A percentile compares a stretch with the other conserved stretches of the same genome.
Conservation (phyloP, 2,888 invertebrate genomes). For the Drosophila differens region DNA sequence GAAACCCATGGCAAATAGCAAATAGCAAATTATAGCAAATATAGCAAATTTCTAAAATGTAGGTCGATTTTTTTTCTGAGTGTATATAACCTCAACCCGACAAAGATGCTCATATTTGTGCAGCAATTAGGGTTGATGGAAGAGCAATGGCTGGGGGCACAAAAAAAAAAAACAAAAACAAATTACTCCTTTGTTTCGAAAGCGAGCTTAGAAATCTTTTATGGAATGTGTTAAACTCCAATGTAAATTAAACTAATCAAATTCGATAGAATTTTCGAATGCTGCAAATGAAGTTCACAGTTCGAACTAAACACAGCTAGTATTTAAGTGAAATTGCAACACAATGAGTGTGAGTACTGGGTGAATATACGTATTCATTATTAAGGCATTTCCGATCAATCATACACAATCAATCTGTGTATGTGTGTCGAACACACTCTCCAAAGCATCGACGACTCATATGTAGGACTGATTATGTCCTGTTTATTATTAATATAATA, state of each 20-base stretch:
- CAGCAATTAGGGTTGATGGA: background rate
- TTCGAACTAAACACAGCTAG: background rate
- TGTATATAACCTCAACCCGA: background rate
- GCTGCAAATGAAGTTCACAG: background rate
- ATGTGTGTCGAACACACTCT: background rate
- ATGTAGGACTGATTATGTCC: too few relatives aligned
- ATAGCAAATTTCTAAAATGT: background rate
- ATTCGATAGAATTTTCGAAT: background rate
- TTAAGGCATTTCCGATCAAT: slow-evolving; percentile 48
- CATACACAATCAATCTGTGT: background rate
- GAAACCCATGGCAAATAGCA: too few relatives aligned
- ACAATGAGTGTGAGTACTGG: slow-evolving; percentile 1
- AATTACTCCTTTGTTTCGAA: too few relatives aligned
- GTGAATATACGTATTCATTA: slow-evolving; percentile 48
- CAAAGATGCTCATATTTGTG: too few relatives aligned
- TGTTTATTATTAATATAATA: too few relatives aligned
- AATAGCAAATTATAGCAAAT: too few relatives aligned
- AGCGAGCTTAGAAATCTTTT: background rate
- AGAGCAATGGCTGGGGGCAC: background rate
- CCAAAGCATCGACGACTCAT: background rate
- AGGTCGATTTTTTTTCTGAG: background rate
- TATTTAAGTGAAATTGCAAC: background rate
- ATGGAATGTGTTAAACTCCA: background rate
- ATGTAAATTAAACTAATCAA: background rate
- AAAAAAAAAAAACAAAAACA: too few relatives aligned